Evolutionary conservation across 2,113 vertebrate species (phyloP).

Genomic region (Tyto alba): DNA sequence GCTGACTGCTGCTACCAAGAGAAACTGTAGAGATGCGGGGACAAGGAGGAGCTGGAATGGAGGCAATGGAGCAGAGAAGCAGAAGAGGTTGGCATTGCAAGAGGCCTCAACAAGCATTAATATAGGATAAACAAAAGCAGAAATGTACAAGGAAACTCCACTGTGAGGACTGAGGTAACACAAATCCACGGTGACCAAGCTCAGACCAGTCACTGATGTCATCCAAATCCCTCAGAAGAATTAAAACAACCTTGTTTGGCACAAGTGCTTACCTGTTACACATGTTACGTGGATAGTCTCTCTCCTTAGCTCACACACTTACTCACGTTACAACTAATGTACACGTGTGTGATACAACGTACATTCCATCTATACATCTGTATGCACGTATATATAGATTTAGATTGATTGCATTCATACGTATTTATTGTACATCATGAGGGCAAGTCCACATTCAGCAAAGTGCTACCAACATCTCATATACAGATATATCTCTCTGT

Average conservation of each 20-base stretch:
- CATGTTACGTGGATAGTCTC: slow-evolving; percentile 48
- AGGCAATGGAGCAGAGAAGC: slow-evolving; percentile 19
- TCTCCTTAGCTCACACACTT: slow-evolving; percentile 70
- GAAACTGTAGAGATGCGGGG: not conserved
- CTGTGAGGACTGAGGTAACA: not conserved
- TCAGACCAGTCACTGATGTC: not conserved
- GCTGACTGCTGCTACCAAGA: not conserved
- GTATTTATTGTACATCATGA: slow-evolving; percentile 69
- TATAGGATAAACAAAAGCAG: slow-evolving; percentile 16
- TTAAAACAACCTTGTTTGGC: slow-evolving; percentile 53
- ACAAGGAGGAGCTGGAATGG: not conserved
- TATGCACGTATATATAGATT: slow-evolving; percentile 62
- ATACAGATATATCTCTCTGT: slow-evolving; percentile 71
- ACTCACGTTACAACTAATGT: slow-evolving; percentile 3
- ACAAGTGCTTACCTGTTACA: slow-evolving; percentile 66
- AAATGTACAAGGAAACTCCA: slow-evolving; percentile 11
- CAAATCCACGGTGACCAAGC: not conserved
- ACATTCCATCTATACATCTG: not conserved
- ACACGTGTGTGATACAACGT: not conserved
- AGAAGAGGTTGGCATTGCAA: slow-evolving; percentile 15
- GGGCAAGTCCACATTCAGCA: slow-evolving; percentile 74
- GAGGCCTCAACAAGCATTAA: not conserved
- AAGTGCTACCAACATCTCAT: slow-evolving; percentile 70
- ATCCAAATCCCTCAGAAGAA: slow-evolving; percentile 27
- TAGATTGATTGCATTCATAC: slow-evolving; percentile 57